These are phyloP conservation scores for Tokudaia muenninki DNA, from an alignment of 2,797 vertebrate species.

Conservation along the genomic window DNA sequence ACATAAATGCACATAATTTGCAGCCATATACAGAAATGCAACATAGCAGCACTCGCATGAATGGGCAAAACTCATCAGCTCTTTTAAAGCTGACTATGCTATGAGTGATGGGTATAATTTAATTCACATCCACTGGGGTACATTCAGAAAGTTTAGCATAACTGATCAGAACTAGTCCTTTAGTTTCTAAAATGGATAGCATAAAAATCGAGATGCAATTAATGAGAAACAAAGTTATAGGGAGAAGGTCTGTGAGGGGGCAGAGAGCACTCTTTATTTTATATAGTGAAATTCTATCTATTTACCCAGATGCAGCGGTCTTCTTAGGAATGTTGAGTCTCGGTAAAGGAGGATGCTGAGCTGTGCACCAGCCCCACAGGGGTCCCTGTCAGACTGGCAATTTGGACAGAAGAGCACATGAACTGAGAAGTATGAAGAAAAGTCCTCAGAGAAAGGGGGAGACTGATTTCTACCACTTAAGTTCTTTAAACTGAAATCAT, in stretches of 20 bases:
- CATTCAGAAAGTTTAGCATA: conserved; percentile 75
- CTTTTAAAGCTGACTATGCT: conserved; percentile 75
- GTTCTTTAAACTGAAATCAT: conserved; percentile 30
- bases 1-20: conserved; percentile 87
- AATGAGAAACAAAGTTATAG: conserved; percentile 18
- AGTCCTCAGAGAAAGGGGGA: background rate
- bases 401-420: conserved; percentile 5
- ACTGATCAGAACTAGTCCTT: conserved; percentile 32
- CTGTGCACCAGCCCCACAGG: background rate
- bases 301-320: background rate
- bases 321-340: conserved; percentile 76
- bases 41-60: conserved; percentile 86
- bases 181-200: conserved; percentile 67
- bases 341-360: conserved; percentile 23
- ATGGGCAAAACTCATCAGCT: conserved; percentile 69
- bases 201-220: conserved; percentile 61
- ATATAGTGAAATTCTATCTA: conserved; percentile 46
- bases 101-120: conserved; percentile 77
- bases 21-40: conserved; percentile 85
- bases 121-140: conserved; percentile 87
- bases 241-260: background rate
- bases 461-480: background rate
- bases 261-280: conserved; percentile 40
- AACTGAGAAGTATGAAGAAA: background rate
- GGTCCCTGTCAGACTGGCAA: background rate